Percentiles rank a stretch among this genome's conserved stretches.
Conservation (phyloP, 2,797 vertebrate genomes). For the Clarias fuscus region DNA sequence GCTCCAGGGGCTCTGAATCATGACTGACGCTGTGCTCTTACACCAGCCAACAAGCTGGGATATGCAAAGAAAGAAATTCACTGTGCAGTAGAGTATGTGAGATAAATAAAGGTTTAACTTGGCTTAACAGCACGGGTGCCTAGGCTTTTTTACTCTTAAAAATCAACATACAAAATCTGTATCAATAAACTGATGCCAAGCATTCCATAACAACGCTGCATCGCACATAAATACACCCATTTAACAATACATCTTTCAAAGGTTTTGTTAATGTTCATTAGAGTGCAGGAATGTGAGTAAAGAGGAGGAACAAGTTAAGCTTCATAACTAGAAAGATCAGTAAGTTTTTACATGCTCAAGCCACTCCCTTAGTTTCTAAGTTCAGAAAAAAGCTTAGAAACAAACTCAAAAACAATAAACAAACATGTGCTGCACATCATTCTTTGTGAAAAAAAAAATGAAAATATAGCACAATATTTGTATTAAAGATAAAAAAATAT, state of each 20-base stretch:
- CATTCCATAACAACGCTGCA: constrained; percentile 35
- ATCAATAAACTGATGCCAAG: not conserved
- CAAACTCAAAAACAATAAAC: not conserved
- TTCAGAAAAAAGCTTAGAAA: not conserved
- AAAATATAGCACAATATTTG: not conserved
- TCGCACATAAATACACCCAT: constrained; percentile 27
- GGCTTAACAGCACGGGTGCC: not conserved
- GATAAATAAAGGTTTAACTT: not conserved
- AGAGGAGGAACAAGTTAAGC: constrained; percentile 20
- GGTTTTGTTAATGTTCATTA: constrained; percentile 30
- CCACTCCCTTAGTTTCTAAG: constrained; percentile 24
- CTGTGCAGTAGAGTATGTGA: no score
- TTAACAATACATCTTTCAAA: constrained; percentile 1
- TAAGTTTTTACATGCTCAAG: constrained; percentile 6
- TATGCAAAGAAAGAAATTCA: no score
- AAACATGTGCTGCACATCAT: not conserved
- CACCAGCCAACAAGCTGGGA: no score
- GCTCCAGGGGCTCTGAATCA: no score
- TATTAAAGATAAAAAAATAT: not conserved
- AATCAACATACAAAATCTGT: not conserved
- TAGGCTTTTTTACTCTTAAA: not conserved
- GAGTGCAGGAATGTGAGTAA: constrained; percentile 62
- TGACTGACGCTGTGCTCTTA: no score
- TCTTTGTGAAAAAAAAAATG: not conserved
- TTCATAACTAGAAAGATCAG: not conserved